Percentiles rank a stretch among this genome's conserved stretches.
phyloP scores from a whole-genome alignment of 2,888 invertebrate genomes.

The Sipha maydis region DNA sequence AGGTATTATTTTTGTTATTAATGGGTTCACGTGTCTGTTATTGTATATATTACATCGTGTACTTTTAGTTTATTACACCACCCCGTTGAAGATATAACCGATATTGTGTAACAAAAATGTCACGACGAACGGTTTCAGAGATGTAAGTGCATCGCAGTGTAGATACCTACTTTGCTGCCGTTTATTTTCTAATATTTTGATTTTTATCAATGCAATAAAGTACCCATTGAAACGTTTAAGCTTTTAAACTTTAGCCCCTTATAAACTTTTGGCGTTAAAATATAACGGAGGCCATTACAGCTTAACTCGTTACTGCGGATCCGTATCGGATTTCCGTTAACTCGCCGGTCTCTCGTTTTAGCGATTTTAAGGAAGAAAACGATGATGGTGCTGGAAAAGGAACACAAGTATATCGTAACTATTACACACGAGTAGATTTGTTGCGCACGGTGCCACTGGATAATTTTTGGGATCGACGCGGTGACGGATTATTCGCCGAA shows the following conservation, averaged over 20 bases:
- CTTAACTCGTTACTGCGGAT: constrained; percentile 49
- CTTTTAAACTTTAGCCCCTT: constrained; percentile 52
- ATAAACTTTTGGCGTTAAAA: constrained; percentile 51
- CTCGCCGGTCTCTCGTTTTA: constrained; percentile 11
- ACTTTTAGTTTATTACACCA: too few relatives aligned
- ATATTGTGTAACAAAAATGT: too few relatives aligned
- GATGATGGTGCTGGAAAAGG: constrained; percentile 18
- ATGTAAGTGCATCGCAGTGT: neutral
- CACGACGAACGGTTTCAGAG: too few relatives aligned
- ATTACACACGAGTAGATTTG: neutral
- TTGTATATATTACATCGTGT: neutral
- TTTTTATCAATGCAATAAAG: constrained; percentile 43
- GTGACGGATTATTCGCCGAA: too few relatives aligned
- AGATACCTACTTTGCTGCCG: neutral
- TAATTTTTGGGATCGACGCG: too few relatives aligned
- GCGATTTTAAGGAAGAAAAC: constrained; percentile 40
- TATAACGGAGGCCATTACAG: constrained; percentile 39
- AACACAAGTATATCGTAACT: neutral
- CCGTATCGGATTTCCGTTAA: constrained; percentile 56
- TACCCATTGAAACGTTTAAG: constrained; percentile 47
- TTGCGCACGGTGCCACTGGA: too few relatives aligned
- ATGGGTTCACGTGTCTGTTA: too few relatives aligned
- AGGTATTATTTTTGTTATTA: too few relatives aligned
- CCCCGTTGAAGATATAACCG: too few relatives aligned
- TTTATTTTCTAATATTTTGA: constrained; percentile 44